Percentiles rank a stretch among this genome's conserved stretches.
Evolutionary conservation across 2,797 vertebrate genomes (phyloP).

Genomic region (Gastrophryne carolinensis): DNA sequence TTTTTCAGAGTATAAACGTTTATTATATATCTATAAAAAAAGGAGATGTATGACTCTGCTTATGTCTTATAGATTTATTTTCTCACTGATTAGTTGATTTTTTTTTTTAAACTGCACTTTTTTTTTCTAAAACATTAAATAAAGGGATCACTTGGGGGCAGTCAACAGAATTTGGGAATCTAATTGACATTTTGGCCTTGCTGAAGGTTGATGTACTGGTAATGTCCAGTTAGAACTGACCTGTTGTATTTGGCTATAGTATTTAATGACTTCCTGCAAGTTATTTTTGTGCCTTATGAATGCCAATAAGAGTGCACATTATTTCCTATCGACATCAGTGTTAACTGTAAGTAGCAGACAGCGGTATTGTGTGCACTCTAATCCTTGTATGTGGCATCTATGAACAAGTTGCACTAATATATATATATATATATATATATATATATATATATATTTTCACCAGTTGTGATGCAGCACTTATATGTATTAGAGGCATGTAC

Average conservation of each 20-base stretch:
- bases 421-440: too few relatives aligned
- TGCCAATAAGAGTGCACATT: not conserved
- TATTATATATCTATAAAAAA: not conserved
- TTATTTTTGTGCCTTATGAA: slow-evolving; percentile 28
- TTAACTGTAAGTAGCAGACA: not conserved
- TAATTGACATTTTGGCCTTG: not conserved
- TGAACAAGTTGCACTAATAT: not conserved
- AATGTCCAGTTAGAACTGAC: not conserved
- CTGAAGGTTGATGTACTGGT: not conserved
- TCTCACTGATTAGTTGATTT: not conserved
- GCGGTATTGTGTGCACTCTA: not conserved
- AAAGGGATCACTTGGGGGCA: not conserved
- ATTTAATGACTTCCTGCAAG: not conserved
- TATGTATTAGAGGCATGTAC: not conserved
- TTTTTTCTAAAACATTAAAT: not conserved
- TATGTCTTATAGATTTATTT: not conserved
- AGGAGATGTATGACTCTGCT: not conserved
- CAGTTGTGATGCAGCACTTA: not conserved
- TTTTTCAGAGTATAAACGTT: not conserved
- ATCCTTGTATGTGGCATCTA: not conserved
- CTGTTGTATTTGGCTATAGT: slow-evolving; percentile 10
- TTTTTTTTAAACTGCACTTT: not conserved
- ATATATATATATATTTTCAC: too few relatives aligned
- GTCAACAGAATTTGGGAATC: not conserved
- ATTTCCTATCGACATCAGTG: not conserved